These are phyloP conservation scores for Myotis planiceps DNA, from an alignment of 2,797 vertebrate species.

Conservation along the genomic window DNA sequence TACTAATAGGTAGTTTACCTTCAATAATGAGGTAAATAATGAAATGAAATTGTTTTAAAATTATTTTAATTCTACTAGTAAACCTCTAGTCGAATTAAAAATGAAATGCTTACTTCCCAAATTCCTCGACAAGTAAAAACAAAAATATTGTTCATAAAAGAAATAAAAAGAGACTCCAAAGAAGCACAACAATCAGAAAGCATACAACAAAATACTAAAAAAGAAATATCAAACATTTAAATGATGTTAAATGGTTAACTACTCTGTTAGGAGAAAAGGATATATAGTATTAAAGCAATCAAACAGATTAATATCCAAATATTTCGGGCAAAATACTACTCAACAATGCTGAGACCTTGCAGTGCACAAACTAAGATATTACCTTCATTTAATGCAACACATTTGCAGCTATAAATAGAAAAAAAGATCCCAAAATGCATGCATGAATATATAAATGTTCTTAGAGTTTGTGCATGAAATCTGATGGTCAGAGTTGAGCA, in stretches of 20 bases:
- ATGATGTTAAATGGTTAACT: background rate
- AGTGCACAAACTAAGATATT: background rate
- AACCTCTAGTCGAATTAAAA: background rate
- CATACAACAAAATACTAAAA: background rate
- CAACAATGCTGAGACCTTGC: background rate
- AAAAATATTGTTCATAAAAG: background rate
- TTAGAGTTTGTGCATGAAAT: background rate
- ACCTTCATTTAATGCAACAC: background rate
- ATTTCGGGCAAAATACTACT: background rate
- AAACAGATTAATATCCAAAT: background rate
- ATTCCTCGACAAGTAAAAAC: background rate
- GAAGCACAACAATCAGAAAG: background rate
- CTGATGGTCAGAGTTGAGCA: background rate
- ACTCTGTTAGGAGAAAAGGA: background rate
- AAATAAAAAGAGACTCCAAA: background rate
- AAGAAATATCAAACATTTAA: slow-evolving; percentile 3
- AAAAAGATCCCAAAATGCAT: background rate
- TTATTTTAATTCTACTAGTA: background rate
- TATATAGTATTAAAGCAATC: background rate
- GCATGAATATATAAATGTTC: background rate
- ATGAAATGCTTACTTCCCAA: background rate
- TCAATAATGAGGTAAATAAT: background rate
- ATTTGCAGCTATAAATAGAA: background rate
- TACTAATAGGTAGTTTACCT: background rate
- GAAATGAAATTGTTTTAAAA: background rate